Percentiles rank a stretch among this genome's conserved stretches.
These are phyloP conservation scores for Xyrauchen texanus DNA, from an alignment of 2,113 vertebrate genomes.

Conservation along the genomic window DNA sequence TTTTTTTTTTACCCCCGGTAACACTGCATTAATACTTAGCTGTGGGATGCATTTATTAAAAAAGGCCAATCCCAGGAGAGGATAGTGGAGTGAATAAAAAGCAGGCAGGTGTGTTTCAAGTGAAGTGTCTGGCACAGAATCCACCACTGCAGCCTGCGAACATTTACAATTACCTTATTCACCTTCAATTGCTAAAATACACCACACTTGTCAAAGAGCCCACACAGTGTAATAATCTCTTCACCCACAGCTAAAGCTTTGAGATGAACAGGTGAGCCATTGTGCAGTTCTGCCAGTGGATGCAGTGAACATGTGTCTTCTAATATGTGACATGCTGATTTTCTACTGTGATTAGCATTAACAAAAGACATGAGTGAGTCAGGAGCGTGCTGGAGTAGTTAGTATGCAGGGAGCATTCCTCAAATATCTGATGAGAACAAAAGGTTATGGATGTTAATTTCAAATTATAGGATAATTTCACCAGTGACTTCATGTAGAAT, in stretches of 20 bases:
- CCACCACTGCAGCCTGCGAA: constrained; percentile 2
- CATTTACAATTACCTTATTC: neutral
- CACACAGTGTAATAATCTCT: constrained; percentile 15
- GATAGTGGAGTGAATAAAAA: constrained; percentile 36
- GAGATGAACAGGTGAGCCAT: constrained; percentile 7
- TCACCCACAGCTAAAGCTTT: constrained; percentile 11
- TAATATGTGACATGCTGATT: constrained; percentile 29
- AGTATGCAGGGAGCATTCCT: constrained; percentile 47
- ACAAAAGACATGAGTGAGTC: constrained; percentile 55
- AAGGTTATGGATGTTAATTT: constrained; percentile 57
- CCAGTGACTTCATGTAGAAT: constrained; percentile 39
- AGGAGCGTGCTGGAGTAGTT: constrained; percentile 40
- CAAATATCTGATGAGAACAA: constrained; percentile 52
- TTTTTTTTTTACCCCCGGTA: neutral
- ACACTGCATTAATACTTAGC: constrained; percentile 1
- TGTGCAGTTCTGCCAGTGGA: neutral
- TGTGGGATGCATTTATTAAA: constrained; percentile 35
- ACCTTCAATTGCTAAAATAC: constrained; percentile 3
- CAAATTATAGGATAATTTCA: constrained; percentile 47
- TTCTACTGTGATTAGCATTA: constrained; percentile 32
- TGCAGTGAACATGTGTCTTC: neutral
- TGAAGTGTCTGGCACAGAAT: neutral
- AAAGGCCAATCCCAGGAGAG: neutral
- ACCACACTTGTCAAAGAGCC: neutral
- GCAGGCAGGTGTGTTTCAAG: constrained; percentile 40